Evolutionary conservation across 2,797 vertebrate genomes (phyloP), one percentile per base, ranked within the genome.

Genomic region (Characodon lateralis): DNA sequence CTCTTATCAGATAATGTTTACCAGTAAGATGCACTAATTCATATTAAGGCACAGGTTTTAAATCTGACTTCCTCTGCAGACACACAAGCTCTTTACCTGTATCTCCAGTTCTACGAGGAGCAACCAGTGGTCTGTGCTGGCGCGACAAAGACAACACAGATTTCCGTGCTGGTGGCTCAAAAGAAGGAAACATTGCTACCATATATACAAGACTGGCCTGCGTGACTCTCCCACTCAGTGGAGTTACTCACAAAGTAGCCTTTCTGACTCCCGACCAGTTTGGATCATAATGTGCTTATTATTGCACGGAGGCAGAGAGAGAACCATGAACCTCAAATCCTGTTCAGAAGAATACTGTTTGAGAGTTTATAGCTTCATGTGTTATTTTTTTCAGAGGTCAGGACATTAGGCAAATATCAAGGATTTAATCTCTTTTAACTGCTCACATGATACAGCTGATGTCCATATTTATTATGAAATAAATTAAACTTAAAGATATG

Each of bases 181-280:
- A 87, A 88, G 84, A 87, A 72, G 85, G 55, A 86, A 93, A 92
- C 87, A 79, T 91, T 84, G 87, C 85, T 58, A 87, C 73, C 78
- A 90, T 95, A 92, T 95, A 93, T 94, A 94, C 92, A 93, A 93
- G 91, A 85, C 80, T 81, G 90, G 90, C 86, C 89, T 91, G 88
- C 89, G 87, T 89, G 94, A 92, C 93, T 94, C 94, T 93, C 95
- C 95, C 92, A 96, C 95, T 93, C 91, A 82, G 58, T 85, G 86
- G 91, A 92, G 86, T 95, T 93, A 94, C 76, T 91, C 72, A 96
- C 93, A 95, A 95, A 95, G 94, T 94, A 80, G 92, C 87, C 95
- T 94, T 96, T 96, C 92, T 96, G 78, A 89, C 77, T 78, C 80
- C 69, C 78, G 14, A 82, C 76, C 85, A 79, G 78, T 92, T 89